These are phyloP conservation scores for Stenotaenia linearis DNA, from an alignment of 2,888 invertebrate species.

Conservation along the genomic window DNA sequence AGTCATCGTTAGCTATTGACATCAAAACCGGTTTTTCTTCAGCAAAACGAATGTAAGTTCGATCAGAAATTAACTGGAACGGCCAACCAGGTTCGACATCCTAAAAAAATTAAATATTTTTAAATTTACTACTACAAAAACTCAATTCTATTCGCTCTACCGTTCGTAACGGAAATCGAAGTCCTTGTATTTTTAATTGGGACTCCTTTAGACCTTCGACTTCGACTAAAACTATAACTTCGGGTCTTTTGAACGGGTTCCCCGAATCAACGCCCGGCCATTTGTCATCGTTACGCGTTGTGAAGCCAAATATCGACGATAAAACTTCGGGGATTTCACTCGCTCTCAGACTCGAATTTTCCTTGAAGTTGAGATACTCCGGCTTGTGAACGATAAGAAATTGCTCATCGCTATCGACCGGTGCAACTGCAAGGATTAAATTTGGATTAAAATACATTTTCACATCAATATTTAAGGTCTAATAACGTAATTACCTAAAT, in stretches of 20 bases:
- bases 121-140: not conserved
- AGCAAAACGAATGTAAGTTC: constrained; percentile 38
- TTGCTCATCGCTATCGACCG: not conserved
- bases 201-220: constrained; percentile 58
- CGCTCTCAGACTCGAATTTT: constrained; percentile 31
- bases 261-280: constrained; percentile 64
- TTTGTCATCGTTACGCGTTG: constrained; percentile 62
- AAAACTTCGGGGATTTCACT: constrained; percentile 64
- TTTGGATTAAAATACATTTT: not conserved
- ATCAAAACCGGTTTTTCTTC: constrained; percentile 37
- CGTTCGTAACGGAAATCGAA: constrained; percentile 29
- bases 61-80: constrained; percentile 33
- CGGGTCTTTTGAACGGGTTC: constrained; percentile 68
- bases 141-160: constrained; percentile 1
- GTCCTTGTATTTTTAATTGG: not conserved
- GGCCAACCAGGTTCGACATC: constrained; percentile 34
- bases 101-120: constrained; percentile 27
- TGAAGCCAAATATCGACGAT: constrained; percentile 65
- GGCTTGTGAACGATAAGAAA: constrained; percentile 1
- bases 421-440: not conserved
- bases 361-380: not conserved
- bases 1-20: constrained; percentile 37
- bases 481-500: not conserved
- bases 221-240: constrained; percentile 62
- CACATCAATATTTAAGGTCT: not conserved